A percentile compares a stretch with the other conserved stretches of the same genome.
phyloP scores from a whole-genome alignment of 2,888 invertebrate species.

The Pandemis cinnamomeana region DNA sequence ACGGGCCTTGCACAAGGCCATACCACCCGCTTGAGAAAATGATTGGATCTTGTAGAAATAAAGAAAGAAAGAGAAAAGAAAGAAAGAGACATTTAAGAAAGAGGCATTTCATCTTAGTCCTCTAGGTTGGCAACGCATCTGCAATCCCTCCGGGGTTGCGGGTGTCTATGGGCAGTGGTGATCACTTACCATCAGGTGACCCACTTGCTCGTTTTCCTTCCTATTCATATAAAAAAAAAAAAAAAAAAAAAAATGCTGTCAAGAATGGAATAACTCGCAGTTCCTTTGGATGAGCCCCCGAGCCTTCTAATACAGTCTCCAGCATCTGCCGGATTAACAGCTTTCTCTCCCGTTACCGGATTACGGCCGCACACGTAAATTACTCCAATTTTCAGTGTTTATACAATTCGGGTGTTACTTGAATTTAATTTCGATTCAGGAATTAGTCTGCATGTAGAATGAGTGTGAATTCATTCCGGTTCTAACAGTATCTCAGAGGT shows the following conservation, averaged over 20 bases:
- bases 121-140: no score
- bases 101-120: no score
- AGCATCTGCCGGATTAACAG: constrained; percentile 5
- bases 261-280: neutral
- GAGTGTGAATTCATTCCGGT: neutral
- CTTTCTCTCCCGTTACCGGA: constrained; percentile 8
- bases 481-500: neutral
- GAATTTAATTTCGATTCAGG: neutral
- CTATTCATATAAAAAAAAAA: no score
- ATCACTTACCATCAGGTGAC: no score
- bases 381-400: constrained; percentile 15
- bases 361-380: constrained; percentile 10
- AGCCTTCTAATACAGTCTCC: neutral
- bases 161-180: no score
- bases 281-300: neutral
- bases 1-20: no score
- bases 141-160: no score
- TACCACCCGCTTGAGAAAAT: no score
- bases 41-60: neutral
- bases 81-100: no score
- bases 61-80: no score
- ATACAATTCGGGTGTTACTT: constrained; percentile 5
- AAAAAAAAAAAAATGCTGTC: no score
- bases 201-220: no score
- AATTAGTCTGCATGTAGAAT: neutral